Percentiles rank a stretch among this genome's conserved stretches.
Conservation (phyloP, 2,797 vertebrate species). For the Smutsia temminckii region DNA sequence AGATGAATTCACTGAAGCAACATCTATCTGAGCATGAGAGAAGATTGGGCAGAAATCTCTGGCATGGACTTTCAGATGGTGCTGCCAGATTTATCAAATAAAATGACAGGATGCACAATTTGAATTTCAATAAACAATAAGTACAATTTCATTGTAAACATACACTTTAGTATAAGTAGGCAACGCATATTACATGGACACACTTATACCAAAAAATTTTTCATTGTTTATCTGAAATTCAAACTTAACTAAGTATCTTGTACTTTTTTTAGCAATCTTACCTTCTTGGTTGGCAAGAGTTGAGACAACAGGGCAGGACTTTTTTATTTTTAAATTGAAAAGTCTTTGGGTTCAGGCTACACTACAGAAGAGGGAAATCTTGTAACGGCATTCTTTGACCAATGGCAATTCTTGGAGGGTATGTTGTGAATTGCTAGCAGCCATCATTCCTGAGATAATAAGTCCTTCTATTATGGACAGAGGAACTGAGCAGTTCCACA, state of each 20-base stretch:
- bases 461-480: background rate
- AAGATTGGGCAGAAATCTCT: background rate
- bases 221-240: background rate
- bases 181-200: background rate
- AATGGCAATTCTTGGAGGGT: background rate
- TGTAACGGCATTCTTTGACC: background rate
- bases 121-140: background rate
- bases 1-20: background rate
- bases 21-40: background rate
- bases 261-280: background rate
- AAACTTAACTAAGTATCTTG: background rate
- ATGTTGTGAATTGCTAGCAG: background rate
- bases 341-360: background rate
- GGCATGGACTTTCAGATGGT: background rate
- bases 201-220: background rate
- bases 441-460: background rate
- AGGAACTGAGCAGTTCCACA: background rate
- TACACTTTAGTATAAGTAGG: background rate
- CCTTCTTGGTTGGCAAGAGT: background rate
- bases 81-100: background rate
- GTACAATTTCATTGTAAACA: background rate
- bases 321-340: background rate
- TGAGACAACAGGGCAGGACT: background rate
- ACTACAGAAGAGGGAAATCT: background rate
- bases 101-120: too few relatives aligned